Conservation (phyloP, 2,113 vertebrate species). For the Salvelinus namaycush region DNA sequence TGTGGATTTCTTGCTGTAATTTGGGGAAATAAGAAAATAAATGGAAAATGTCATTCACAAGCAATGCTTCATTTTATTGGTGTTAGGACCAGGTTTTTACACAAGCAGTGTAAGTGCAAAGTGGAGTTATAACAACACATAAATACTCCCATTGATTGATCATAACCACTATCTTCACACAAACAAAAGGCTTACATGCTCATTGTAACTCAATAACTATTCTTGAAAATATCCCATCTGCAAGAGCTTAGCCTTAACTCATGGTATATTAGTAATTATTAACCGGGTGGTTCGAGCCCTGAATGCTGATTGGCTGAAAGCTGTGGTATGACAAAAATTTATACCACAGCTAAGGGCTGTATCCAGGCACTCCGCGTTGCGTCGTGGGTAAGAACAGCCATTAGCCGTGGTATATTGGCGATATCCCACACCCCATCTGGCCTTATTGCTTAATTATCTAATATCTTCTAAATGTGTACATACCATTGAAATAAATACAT, state of each 20-base stretch:
- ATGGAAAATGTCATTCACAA: conserved; percentile 2
- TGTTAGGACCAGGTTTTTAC: neutral
- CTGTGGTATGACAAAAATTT: no score
- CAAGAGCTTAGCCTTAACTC: neutral
- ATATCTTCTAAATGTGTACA: neutral
- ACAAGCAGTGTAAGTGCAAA: neutral
- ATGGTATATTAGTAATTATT: neutral
- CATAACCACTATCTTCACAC: neutral
- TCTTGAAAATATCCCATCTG: neutral
- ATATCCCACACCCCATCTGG: no score
- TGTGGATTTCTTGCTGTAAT: neutral
- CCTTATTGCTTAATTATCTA: neutral
- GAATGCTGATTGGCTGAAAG: no score
- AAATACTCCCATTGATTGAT: neutral
- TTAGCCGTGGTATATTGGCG: no score
- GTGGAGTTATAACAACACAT: neutral
- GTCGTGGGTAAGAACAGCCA: no score
- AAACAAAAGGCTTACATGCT: neutral
- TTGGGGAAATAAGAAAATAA: neutral
- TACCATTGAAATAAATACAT: conserved; percentile 10
- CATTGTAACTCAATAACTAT: neutral
- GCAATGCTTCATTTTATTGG: conserved; percentile 34
- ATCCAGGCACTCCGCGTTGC: no score
- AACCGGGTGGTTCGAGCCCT: no score
- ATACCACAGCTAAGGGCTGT: no score